A percentile compares a stretch with the other conserved stretches of the same genome.
These are phyloP conservation scores for Patagioenas fasciata DNA, from an alignment of 2,113 vertebrate species.

Conservation along the genomic window DNA sequence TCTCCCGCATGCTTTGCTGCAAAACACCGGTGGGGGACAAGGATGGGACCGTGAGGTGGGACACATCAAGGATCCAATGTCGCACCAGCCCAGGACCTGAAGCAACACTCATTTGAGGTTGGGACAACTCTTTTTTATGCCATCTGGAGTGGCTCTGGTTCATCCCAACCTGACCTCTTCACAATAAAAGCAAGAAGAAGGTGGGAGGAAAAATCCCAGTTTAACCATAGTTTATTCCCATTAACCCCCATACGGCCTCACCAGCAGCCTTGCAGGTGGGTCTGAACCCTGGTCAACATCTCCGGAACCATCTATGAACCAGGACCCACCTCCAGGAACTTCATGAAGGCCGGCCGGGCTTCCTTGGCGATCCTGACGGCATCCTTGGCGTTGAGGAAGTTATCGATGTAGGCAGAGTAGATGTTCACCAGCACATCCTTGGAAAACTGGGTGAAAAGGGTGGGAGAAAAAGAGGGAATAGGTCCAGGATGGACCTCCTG, in stretches of 20 bases:
- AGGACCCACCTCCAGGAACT: conserved; percentile 91
- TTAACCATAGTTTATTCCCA: not conserved
- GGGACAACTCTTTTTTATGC: not conserved
- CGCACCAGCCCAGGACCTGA: not conserved
- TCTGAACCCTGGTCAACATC: not conserved
- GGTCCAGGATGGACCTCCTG: not conserved
- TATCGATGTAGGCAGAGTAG: conserved; percentile 98
- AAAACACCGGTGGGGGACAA: not conserved
- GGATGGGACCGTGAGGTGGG: not conserved
- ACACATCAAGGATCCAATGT: not conserved
- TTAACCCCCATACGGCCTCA: not conserved
- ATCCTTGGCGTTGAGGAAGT: conserved; percentile 97
- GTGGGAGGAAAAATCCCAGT: not conserved
- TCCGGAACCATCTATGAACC: not conserved
- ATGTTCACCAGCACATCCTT: conserved; percentile 94
- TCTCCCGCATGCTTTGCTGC: conserved; percentile 98
- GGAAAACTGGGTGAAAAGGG: conserved; percentile 84
- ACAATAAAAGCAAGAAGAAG: not conserved
- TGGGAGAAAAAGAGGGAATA: not conserved
- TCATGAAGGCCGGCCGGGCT: conserved; percentile 93
- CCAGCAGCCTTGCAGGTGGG: not conserved
- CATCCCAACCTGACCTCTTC: not conserved
- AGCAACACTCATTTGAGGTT: not conserved
- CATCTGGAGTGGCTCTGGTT: fast-evolving
- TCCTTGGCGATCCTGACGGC: conserved; percentile 95